Base-by-base conservation (phyloP, 2,113 vertebrate genomes). In the Cottus gobio region DNA sequence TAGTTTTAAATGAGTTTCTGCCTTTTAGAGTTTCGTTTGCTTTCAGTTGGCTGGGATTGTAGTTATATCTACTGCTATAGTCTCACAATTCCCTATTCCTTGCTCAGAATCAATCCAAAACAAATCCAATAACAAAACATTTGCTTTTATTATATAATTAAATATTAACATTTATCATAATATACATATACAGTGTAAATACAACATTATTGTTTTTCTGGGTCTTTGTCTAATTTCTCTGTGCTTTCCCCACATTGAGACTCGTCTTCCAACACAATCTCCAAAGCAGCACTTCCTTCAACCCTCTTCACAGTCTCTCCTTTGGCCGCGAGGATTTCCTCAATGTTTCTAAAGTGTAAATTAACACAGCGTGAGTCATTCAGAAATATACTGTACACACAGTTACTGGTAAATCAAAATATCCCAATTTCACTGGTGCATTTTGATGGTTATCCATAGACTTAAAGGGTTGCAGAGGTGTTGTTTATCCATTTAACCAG, bases 321-420 rank as follows among this genome's bases (percentile, higher is more conserved):
- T 92, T 93, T 96, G 71, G 97, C 96, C 7, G 96, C 97, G 34
- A 99, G 95, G 87, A 99, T 99, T 86, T 99, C 98, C 88, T 99
- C 98, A 5, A 99, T 95, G 31, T 99, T 99, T 92, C 97, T 99
- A 13, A 7, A 79, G 75, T 0, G 67, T 8, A 44, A 37, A 78
- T 37, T 34, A 57, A 28, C 9, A 66, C 8, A 36, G 12, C 5
- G 70, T 22, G 48, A 30, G 7, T 44, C 8, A 75, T 22, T 79
- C 13, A 52, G 3, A 69, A 48, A 48, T 26, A 28, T 12, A 24
- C 3, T 36, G 28, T 26, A 15, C 42, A 39, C 8, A 3, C n/a
- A 58, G 37, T n/a, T 63, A n/a, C 28, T 48, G 24, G 30, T 62
- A 4, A 73, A 30, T 74, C 20, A 20, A 26, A n/a, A 64, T 5